phyloP scores from a whole-genome alignment of 2,113 vertebrate genomes.

The Phodopus roborovskii region DNA sequence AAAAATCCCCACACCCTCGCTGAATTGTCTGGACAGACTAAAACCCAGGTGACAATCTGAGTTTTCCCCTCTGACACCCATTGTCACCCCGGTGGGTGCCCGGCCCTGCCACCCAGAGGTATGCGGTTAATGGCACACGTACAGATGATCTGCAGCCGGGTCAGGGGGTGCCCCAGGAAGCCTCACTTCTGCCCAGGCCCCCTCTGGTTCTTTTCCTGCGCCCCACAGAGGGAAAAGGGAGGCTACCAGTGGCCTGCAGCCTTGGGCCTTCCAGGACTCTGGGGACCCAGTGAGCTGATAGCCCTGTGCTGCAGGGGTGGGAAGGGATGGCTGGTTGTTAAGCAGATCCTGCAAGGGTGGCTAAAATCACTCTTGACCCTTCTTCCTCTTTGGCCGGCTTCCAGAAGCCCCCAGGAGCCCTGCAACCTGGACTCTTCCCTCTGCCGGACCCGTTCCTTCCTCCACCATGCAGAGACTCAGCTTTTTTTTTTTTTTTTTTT shows the following conservation, averaged over 20 bases:
- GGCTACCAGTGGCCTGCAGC: too few species aligned
- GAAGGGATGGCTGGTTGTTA: background rate
- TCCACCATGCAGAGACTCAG: accelerated
- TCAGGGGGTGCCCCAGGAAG: too few species aligned
- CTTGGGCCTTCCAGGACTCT: background rate
- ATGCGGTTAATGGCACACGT: accelerated
- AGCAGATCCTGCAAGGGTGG: background rate
- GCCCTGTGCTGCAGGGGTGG: accelerated
- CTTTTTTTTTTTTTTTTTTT: too few species aligned
- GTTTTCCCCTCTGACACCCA: background rate
- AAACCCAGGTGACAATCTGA: background rate
- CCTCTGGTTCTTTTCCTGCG: background rate
- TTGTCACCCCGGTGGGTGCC: background rate
- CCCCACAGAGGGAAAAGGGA: too few species aligned
- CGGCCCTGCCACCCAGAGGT: background rate
- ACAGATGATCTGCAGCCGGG: background rate
- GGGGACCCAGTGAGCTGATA: accelerated
- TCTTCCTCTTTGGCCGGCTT: background rate
- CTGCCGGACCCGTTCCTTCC: background rate
- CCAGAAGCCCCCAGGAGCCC: background rate
- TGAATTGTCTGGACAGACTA: background rate
- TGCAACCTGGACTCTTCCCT: too few species aligned
- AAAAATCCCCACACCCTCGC: accelerated
- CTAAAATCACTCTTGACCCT: background rate
- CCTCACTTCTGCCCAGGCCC: background rate